Conservation (phyloP, 37 sponge, comb jelly and placozoan genomes). For the Corticium candelabrum region DNA sequence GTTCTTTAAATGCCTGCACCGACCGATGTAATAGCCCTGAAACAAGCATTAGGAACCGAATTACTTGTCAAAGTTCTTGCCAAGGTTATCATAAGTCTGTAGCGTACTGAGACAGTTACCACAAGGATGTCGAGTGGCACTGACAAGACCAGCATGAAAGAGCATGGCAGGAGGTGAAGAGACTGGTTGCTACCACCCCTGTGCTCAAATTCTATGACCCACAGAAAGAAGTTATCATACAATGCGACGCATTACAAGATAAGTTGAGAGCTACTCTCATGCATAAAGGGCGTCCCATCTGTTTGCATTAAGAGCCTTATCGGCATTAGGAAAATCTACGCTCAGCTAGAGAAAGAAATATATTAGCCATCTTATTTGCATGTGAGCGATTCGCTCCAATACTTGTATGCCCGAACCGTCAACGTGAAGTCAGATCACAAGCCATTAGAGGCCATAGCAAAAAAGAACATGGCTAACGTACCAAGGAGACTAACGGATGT, state of each 20-base stretch:
- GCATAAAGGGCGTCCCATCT: constrained; percentile 15
- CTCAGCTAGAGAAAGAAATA: constrained; percentile 34
- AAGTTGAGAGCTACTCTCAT: constrained; percentile 24
- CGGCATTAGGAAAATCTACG: too few species aligned
- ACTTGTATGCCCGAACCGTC: too few species aligned
- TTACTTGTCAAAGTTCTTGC: background rate
- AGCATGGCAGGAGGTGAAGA: background rate
- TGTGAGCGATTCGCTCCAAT: constrained; percentile 17
- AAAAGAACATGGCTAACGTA: too few species aligned
- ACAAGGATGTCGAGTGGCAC: background rate
- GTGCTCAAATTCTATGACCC: constrained; percentile 24
- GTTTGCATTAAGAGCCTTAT: too few species aligned
- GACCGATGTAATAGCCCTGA: constrained; percentile 10
- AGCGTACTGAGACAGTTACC: background rate
- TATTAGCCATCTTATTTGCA: constrained; percentile 19
- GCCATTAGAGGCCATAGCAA: too few species aligned
- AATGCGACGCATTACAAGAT: constrained; percentile 20
- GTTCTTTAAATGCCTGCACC: background rate
- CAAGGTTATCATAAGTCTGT: background rate
- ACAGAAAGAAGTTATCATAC: constrained; percentile 1
- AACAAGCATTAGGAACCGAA: background rate
- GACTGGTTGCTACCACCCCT: background rate
- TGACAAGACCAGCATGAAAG: background rate
- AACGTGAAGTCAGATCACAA: too few species aligned
- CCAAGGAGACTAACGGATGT: too few species aligned